These are phyloP conservation scores for Martes flavigula DNA, from an alignment of 2,797 vertebrate species.

Conservation along the genomic window DNA sequence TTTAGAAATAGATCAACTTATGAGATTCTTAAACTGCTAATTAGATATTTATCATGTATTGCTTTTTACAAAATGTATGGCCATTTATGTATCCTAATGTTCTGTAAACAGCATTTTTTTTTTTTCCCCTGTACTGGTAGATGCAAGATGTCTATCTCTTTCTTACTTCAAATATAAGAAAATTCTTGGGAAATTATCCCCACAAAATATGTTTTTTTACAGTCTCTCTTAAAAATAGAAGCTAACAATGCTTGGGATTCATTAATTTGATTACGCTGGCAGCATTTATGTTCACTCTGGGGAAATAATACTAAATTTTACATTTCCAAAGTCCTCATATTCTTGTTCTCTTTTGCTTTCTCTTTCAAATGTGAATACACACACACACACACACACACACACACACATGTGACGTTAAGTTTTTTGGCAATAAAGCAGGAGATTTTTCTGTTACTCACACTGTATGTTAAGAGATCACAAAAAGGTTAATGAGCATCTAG, in stretches of 20 bases:
- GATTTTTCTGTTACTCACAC: background rate
- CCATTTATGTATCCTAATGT: background rate
- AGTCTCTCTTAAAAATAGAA: constrained; percentile 27
- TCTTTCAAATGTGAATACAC: background rate
- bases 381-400: background rate
- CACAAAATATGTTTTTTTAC: background rate
- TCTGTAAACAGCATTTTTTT: background rate
- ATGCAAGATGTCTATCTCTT: background rate
- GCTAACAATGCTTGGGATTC: background rate
- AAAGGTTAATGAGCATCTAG: constrained; percentile 20
- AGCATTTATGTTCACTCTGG: background rate
- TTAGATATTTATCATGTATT: background rate
- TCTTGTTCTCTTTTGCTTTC: background rate
- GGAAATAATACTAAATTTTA: background rate
- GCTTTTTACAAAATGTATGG: background rate
- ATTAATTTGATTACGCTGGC: constrained; percentile 25
- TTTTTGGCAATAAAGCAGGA: background rate
- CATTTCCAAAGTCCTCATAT: background rate
- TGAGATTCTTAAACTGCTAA: background rate
- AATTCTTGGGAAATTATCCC: background rate
- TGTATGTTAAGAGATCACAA: background rate
- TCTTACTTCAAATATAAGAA: background rate
- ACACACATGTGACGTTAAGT: background rate
- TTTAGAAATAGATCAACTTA: background rate
- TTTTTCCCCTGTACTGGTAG: background rate